Percentiles rank a stretch among this genome's conserved stretches.
Evolutionary conservation across 2,113 vertebrate genomes (phyloP).

Genomic region (Mormyrus iriodes): DNA sequence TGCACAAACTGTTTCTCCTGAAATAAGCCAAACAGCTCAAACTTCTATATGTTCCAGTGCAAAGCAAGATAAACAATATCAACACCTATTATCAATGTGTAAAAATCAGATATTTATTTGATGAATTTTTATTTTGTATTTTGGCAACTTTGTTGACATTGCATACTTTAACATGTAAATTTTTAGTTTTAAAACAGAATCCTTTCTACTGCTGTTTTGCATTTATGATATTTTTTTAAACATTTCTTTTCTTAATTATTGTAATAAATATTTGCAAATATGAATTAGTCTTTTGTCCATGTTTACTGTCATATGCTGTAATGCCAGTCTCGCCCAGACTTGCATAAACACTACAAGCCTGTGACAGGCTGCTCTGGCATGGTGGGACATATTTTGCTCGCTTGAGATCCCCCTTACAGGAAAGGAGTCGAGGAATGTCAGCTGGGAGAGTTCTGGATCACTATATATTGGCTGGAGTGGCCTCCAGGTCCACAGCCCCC

Average conservation of each 20-base stretch:
- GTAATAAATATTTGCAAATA: slow-evolving; percentile 58
- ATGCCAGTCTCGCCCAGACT: neutral
- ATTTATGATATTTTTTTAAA: slow-evolving; percentile 41
- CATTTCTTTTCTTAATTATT: slow-evolving; percentile 49
- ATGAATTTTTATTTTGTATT: neutral
- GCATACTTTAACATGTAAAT: slow-evolving; percentile 43
- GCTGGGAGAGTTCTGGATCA: neutral
- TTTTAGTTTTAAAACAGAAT: slow-evolving; percentile 41
- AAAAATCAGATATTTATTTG: neutral
- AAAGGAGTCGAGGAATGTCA: neutral
- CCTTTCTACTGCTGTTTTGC: slow-evolving; percentile 53
- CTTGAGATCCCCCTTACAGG: neutral
- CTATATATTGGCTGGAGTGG: neutral
- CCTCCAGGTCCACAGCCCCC: neutral
- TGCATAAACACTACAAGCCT: neutral
- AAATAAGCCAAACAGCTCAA: neutral
- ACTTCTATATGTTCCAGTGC: neutral
- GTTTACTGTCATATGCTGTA: neutral
- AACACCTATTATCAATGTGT: slow-evolving; percentile 12
- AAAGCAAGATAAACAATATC: neutral
- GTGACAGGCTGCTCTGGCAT: neutral
- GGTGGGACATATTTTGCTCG: neutral
- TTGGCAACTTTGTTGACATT: slow-evolving; percentile 36
- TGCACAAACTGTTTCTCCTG: neutral
- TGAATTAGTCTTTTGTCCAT: slow-evolving; percentile 32